Base-by-base conservation (phyloP, 2,113 vertebrate species). In the Etheostoma cragini region DNA sequence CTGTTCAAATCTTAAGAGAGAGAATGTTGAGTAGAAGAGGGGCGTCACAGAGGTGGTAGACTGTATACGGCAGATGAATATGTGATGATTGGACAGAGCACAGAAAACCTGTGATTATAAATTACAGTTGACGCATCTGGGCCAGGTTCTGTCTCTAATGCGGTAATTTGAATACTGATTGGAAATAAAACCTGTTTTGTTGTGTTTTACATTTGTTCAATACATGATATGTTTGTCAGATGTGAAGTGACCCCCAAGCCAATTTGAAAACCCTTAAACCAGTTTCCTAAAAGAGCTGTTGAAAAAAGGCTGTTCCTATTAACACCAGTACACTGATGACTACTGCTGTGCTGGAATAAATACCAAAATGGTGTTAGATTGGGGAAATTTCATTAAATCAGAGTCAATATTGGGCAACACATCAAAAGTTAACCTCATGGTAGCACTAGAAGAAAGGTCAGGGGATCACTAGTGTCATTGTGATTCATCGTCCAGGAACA, bases 11-110 rank as follows among this genome's bases (percentile, higher is more conserved):
- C 75, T 42, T 63, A 53, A 69, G 67, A 77, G 76, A 78, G 63
- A 69, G 82, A 82, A 84, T 83, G 68, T 24, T 80, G 80, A 87
- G 71, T 62, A 75, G 83, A 83, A 47, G 65, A 47, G 72, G 75
- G 68, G 47, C 24, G 14, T 81, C 70, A 60, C 78, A 65, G 81
- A 83, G 85, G 82, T 57, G 82, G 17, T 35, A 53, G 22, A 67
- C 62, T 60, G 46, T 56, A 56, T 79, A 49, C 78, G 24, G 79
- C 74, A 42, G 66, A 80, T 80, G 81, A 90, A 83, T 83, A 71
- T 62, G 61, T 63, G 79, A 88, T 80, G 79, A 90, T 76, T 80
- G 78, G 78, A 87, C 47, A 17, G 53, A 78, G 53, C 4, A 54
- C 17, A 68, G 60, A 22, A 38, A 82, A 61, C 49, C 67, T 81